Evolutionary conservation across 2,113 vertebrate genomes (phyloP), one percentile per base, ranked within the genome.

Genomic region (Protobothrops mucrosquamatus): DNA sequence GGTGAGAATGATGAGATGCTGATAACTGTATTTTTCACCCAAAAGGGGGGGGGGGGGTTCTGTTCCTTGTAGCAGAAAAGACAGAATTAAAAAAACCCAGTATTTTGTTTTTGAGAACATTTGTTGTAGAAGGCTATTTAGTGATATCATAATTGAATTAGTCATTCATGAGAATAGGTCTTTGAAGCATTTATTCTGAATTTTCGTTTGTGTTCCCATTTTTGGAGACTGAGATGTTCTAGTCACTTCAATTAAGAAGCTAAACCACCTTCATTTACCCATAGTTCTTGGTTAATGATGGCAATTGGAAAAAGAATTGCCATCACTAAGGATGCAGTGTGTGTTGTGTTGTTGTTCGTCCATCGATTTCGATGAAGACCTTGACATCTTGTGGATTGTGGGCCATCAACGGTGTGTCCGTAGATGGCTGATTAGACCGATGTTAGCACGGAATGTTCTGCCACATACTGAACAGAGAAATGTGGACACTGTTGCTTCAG

Each of bases 41-140:
- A 46, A 46, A 46, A 5, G 46, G 46, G 46, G 46, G 46, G 0
- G 46, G 46, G 46, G 46, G 46, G 0, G 86, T 29, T 90, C 20
- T 92, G 0, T 29, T 26, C 18, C 92, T 93, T 57, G 0, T n/a
- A 48, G 88, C 7, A 1, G 1, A 1, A 87, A 4, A 92, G 46
- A 93, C 6, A 61, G 89, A 92, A 15, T 81, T 3, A 5, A 1
- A 48, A 57, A 4, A 0, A 12, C 2, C 2, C 11, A 55, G 51
- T n/a, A 1, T 24, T 52, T 85, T 55, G 5, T 52, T 24, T 74
- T 55, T 12, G 34, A 54, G 22, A 11, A 56, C 51, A 26, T 0
- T 29, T 29, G 6, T 57, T 90, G 12, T 74, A 85, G 2, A 89
- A 90, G 24, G 4, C 4, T 2, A 90, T 8, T 1, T 88, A 89